Evolutionary conservation across 2,888 invertebrate genomes (phyloP), one percentile per base, ranked within the genome.

Genomic region (Thera obeliscata): DNA sequence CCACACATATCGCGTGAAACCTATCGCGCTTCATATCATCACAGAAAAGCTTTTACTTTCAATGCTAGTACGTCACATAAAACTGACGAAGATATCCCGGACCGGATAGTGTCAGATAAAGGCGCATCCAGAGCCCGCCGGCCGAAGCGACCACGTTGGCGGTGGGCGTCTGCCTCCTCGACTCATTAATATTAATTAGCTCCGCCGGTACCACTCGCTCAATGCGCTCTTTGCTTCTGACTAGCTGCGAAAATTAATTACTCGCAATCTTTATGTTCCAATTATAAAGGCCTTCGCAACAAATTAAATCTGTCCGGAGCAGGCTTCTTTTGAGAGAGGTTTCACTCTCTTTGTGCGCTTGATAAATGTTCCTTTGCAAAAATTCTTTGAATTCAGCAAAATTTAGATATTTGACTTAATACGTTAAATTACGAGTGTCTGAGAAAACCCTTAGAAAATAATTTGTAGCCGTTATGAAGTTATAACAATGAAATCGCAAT

Each of bases 241-340:
- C 93, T 93, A 91, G 88, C 91, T 89, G 91, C 90, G 88, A 93
- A 93, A 93, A 93, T 93, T 93, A 93, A 93, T 93, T 93, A 93
- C 93, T 93, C 91, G 86, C 92, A 93, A 93, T 93, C 93, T 93
- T 93, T 93, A 93, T 93, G 91, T 93, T 93, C 93, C 93, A 93
- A 93, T 93, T 93, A 93, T 93, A 93, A 93, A 93, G 88, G 93
- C 93, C 93, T 93, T 93, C 90, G 93, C 91, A 91, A 93, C 93
- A 93, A 93, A 93, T 93, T 93, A 93, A 93, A 93, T 93, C 93
- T 93, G 93, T 93, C 93, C 89, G 87, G 84, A 87, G 89, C 93
- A 93, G 92, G 89, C 90, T 87, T 87, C 92, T 91, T 93, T 93
- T 91, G 87, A 93, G 93, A 91, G 91, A 91, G 91, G 90, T 90